Conservation (phyloP, 2,113 vertebrate species). For the Grammomys surdaster region DNA sequence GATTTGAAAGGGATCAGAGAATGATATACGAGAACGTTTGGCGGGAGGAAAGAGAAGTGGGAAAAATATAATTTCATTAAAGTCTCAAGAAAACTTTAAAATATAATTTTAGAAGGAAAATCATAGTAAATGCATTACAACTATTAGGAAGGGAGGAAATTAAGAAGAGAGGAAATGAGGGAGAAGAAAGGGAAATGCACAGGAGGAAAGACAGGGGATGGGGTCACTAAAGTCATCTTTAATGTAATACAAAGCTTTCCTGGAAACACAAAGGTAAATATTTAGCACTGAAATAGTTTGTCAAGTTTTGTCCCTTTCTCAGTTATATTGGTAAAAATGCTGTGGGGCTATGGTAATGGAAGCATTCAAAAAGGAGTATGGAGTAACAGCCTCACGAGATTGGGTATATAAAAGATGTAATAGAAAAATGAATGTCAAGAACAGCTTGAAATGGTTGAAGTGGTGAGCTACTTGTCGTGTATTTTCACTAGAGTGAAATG, state of each 20-base stretch:
- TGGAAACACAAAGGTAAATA: background rate
- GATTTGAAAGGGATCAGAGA: background rate
- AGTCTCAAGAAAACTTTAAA: background rate
- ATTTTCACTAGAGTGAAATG: background rate
- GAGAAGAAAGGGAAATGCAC: background rate
- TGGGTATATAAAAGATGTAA: background rate
- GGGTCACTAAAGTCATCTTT: background rate
- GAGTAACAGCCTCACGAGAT: background rate
- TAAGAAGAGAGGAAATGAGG: background rate
- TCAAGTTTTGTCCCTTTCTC: background rate
- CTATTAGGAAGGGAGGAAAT: background rate
- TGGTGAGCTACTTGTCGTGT: background rate
- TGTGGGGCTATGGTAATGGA: background rate
- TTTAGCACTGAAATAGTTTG: background rate
- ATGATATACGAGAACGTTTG: background rate
- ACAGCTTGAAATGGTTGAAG: background rate
- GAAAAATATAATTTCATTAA: background rate
- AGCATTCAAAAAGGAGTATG: background rate
- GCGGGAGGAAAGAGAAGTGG: background rate
- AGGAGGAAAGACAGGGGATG: accelerated
- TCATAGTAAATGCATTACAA: background rate
- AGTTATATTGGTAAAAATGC: background rate
- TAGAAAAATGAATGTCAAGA: too few relatives aligned
- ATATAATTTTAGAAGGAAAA: background rate
- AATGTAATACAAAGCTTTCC: background rate